A percentile compares a stretch with the other conserved stretches of the same genome.
Evolutionary conservation across 2,797 vertebrate genomes (phyloP).

Genomic region (Uromys caudimaculatus): DNA sequence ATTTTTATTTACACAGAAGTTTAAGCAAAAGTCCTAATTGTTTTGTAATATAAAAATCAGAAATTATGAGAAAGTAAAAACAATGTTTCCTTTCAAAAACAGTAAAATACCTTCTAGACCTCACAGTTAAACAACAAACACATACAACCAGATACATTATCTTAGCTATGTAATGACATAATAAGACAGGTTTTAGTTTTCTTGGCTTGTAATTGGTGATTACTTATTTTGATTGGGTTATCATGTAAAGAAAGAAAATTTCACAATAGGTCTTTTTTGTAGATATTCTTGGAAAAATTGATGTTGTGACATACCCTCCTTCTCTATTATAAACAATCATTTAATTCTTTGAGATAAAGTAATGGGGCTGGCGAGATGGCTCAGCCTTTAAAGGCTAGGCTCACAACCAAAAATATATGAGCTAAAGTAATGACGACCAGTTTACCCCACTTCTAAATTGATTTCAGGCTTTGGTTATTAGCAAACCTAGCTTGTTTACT

Average conservation of each 20-base stretch:
- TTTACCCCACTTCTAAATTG: background rate
- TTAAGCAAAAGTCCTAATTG: background rate
- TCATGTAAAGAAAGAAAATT: background rate
- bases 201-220: background rate
- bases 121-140: background rate
- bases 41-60: slow-evolving; percentile 35
- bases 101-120: background rate
- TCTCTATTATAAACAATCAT: background rate
- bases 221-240: background rate
- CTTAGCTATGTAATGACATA: background rate
- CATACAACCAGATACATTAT: background rate
- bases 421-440: background rate
- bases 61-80: background rate
- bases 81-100: background rate
- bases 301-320: background rate
- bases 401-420: no score
- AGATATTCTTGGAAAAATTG: background rate
- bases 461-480: background rate
- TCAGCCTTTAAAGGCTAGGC: no score
- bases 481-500: background rate
- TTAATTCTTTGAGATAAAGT: background rate
- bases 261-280: background rate
- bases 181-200: background rate
- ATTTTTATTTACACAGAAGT: background rate
- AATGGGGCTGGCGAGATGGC: no score